These are phyloP conservation scores for Oreohelix idahoensis DNA, from an alignment of 1,140 invertebrate species.

Conservation along the genomic window DNA sequence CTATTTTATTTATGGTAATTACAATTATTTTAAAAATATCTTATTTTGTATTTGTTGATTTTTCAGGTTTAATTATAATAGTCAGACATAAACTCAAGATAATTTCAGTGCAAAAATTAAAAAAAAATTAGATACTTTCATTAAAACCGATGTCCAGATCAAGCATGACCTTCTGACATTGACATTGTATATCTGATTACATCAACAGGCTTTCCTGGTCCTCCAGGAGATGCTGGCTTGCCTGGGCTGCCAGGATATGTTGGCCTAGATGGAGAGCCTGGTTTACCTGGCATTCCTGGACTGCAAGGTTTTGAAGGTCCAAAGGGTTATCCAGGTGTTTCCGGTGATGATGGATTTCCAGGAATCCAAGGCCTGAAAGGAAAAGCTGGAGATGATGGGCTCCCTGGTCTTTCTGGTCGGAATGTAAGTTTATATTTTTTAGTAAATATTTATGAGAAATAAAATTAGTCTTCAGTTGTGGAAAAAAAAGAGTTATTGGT, in stretches of 20 bases:
- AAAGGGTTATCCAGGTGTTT: slow-evolving; percentile 26
- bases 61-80: too few species aligned
- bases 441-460: too few species aligned
- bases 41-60: too few species aligned
- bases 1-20: too few species aligned
- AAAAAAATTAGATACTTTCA: too few species aligned
- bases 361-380: slow-evolving; percentile 32
- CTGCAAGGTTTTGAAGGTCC: slow-evolving; percentile 27
- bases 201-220: neutral
- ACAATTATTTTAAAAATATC: too few species aligned
- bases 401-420: slow-evolving; percentile 43
- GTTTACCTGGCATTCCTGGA: slow-evolving; percentile 22
- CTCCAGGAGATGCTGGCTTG: neutral
- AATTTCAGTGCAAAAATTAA: too few species aligned
- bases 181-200: neutral
- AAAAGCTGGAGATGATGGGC: slow-evolving; percentile 35
- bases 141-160: too few species aligned
- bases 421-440: slow-evolving; percentile 10
- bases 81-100: too few species aligned
- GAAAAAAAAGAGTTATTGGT: too few species aligned
- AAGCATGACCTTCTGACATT: too few species aligned
- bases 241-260: neutral
- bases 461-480: too few species aligned
- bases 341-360: slow-evolving; percentile 33
- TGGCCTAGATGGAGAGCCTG: slow-evolving; percentile 20